A percentile compares a stretch with the other conserved stretches of the same genome.
These are phyloP conservation scores for Archips xylosteana DNA, from an alignment of 2,888 invertebrate genomes.

Conservation along the genomic window DNA sequence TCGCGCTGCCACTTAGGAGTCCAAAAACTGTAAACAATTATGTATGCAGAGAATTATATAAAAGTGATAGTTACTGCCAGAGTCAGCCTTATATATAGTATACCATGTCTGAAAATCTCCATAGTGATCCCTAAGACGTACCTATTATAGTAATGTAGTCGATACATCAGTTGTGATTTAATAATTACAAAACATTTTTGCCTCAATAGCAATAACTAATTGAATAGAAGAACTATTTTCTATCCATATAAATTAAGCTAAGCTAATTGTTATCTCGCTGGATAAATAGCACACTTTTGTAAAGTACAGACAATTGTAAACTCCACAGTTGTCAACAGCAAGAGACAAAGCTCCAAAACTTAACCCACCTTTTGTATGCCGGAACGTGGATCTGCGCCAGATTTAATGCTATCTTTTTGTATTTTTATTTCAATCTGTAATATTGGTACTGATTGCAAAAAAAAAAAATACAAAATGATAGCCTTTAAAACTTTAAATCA, in stretches of 20 bases:
- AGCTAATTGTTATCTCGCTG: conserved; percentile 35
- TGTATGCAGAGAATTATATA: conserved; percentile 20
- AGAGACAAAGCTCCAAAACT: neutral
- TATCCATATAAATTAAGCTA: conserved; percentile 33
- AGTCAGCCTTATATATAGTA: conserved; percentile 39
- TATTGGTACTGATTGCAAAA: too few relatives aligned
- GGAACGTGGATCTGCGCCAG: too few relatives aligned
- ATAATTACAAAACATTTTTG: conserved; percentile 24
- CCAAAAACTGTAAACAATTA: conserved; percentile 18
- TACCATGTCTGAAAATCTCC: conserved; percentile 20
- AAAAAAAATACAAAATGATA: too few relatives aligned
- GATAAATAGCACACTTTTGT: conserved; percentile 14
- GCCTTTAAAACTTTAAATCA: too few relatives aligned
- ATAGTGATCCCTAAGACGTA: conserved; percentile 7
- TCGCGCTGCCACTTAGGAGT: conserved; percentile 37
- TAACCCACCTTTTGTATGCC: too few relatives aligned
- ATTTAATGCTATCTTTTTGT: too few relatives aligned
- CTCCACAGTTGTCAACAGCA: conserved; percentile 2
- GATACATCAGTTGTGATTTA: conserved; percentile 21
- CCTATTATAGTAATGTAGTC: conserved; percentile 12
- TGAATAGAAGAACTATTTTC: conserved; percentile 35
- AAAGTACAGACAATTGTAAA: neutral
- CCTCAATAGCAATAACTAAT: conserved; percentile 25
- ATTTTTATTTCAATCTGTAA: too few relatives aligned
- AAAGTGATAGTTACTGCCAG: conserved; percentile 41